Base-by-base conservation (phyloP, 2,888 invertebrate species). In the Eupithecia dodoneata region DNA sequence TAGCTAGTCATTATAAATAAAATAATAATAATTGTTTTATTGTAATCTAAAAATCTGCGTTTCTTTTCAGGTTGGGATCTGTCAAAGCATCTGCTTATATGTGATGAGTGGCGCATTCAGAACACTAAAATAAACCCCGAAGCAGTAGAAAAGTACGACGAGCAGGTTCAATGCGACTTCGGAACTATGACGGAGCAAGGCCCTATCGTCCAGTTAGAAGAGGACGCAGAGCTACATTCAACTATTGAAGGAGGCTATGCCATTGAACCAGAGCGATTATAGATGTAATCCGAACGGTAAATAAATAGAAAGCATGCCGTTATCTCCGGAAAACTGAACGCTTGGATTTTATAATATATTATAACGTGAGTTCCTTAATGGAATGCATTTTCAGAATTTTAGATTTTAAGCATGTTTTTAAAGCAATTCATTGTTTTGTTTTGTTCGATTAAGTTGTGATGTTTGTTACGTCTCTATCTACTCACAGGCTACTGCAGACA, bases 21-120 rank as follows among this genome's bases (percentile, higher is more conserved):
- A 18, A 59, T 59, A 3, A 18, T 59, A 59, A 59, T 2, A 2
- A 59, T 18, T 9, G 9, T 59, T 18, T 3, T 59, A 18, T 18
- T 18, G 59, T 9, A 18, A 3, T 18, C 3, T 59, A 3, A 63
- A 63, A n/a, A 10, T 69, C 2, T 72, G 5, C 15, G 10, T 15
- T 30, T 78, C 74, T 76, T 81, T 85, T n/a, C 78, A 97, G 97
- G 96, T 71, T 97, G 97, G 97, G 91, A 93, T 73, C 89, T 95
- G 30, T 92, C 92, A 72, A 95, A 94, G 79, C 96, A 96, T 88
- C 91, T 96, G 44, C 84, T 97, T 44, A 89, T 96, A 72, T 92
- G 96, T 3, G 96, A 96, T 72, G 96, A 96, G 86, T 97, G 96
- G 96, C 95, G 96, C 15, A 52, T 91, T 47, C 83, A 49, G 15